A percentile compares a stretch with the other conserved stretches of the same genome.
Evolutionary conservation across 2,113 vertebrate species (phyloP).

Genomic region (Castor canadensis): DNA sequence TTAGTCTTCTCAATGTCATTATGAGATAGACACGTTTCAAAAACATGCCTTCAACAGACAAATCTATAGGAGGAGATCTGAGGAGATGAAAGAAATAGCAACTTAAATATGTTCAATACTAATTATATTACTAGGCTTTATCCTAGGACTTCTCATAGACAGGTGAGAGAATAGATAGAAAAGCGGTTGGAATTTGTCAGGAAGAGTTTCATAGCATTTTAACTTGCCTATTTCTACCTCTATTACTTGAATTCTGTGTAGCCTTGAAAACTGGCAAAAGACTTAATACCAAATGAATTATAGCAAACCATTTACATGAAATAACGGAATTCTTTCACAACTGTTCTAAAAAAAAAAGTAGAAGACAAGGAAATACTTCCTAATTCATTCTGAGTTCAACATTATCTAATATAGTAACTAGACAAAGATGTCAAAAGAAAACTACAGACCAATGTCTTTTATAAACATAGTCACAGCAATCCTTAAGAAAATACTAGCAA

Average conservation of each 20-base stretch:
- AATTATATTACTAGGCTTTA: not conserved
- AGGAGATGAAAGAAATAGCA: not conserved
- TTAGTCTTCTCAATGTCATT: not conserved
- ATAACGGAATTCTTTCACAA: not conserved
- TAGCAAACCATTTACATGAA: constrained; percentile 4
- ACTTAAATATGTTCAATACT: not conserved
- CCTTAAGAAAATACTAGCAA: not conserved
- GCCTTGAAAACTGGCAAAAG: not conserved
- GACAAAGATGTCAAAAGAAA: not conserved
- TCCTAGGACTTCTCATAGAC: not conserved
- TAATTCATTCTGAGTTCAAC: not conserved
- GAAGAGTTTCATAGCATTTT: not conserved
- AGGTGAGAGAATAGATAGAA: not conserved
- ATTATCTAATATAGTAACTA: not conserved
- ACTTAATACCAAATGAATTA: not conserved
- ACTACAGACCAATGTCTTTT: not conserved
- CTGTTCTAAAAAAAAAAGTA: not conserved
- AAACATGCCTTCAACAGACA: not conserved
- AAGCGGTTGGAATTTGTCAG: not conserved
- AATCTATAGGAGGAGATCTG: not conserved
- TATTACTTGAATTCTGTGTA: not conserved
- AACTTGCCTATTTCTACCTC: not conserved
- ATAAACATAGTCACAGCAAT: not conserved
- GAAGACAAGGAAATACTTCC: not conserved
- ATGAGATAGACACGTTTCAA: not conserved